Evolutionary conservation across 2,797 vertebrate species (phyloP).

Genomic region (Sebastes minor): DNA sequence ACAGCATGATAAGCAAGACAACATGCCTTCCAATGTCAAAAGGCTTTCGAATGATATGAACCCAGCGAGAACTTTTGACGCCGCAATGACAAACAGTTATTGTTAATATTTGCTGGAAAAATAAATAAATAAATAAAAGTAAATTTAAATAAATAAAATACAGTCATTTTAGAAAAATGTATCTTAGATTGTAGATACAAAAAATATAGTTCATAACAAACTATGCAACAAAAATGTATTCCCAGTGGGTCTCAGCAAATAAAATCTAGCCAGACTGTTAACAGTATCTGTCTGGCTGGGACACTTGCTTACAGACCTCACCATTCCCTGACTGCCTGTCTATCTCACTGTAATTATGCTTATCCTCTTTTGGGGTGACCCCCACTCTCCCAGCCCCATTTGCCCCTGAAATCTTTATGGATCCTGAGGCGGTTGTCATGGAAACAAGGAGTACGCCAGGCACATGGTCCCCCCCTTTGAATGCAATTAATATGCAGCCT

Average conservation of each 20-base stretch:
- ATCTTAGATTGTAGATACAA: not conserved
- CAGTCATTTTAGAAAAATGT: not conserved
- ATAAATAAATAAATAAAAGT: too few species aligned
- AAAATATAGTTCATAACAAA: not conserved
- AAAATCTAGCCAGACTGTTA: conserved; percentile 8
- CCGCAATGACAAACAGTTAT: not conserved
- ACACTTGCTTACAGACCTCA: conserved; percentile 58
- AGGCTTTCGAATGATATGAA: not conserved
- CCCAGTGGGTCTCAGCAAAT: not conserved
- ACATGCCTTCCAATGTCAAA: not conserved
- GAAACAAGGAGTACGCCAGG: conserved; percentile 80
- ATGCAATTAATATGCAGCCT: conserved; percentile 79
- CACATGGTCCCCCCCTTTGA: conserved; percentile 66
- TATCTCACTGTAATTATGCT: conserved; percentile 79
- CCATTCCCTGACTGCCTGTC: conserved; percentile 56
- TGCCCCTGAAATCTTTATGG: conserved; percentile 79
- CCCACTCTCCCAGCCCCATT: conserved; percentile 62
- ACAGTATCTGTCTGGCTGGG: conserved; percentile 43
- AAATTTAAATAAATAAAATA: not conserved
- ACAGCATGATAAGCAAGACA: not conserved
- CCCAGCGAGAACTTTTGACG: not conserved
- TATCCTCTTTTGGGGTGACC: conserved; percentile 79
- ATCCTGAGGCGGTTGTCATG: conserved; percentile 80
- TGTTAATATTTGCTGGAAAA: not conserved
- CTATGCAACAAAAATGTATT: not conserved